phyloP scores from a whole-genome alignment of 2,113 vertebrate genomes.

The Vicugna pacos region DNA sequence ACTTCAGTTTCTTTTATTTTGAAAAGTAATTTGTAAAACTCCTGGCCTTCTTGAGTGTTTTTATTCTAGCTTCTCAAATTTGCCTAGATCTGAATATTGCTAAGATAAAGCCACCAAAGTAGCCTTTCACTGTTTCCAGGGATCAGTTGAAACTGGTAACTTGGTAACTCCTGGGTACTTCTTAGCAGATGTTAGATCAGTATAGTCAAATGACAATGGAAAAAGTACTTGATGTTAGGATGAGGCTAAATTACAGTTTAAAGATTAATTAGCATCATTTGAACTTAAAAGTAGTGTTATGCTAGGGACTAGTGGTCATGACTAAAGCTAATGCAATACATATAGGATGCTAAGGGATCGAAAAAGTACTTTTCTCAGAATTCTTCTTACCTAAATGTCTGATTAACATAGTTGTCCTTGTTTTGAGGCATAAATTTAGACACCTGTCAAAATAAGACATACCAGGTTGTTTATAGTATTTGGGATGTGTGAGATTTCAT shows the following conservation, averaged over 20 bases:
- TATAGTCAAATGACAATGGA: constrained; percentile 76
- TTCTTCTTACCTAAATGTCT: constrained; percentile 14
- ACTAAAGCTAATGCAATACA: constrained; percentile 11
- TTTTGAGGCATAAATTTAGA: constrained; percentile 39
- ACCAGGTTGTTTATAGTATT: neutral
- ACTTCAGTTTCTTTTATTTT: constrained; percentile 50
- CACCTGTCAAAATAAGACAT: neutral
- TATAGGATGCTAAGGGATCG: neutral
- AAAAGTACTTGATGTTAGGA: constrained; percentile 69
- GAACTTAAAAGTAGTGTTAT: constrained; percentile 43
- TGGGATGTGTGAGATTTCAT: constrained; percentile 56
- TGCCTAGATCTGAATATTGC: constrained; percentile 62
- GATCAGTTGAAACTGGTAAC: constrained; percentile 65
- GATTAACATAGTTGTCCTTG: neutral
- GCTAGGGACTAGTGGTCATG: constrained; percentile 1
- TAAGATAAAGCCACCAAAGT: constrained; percentile 58
- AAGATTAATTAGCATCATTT: constrained; percentile 63
- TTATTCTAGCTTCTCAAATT: constrained; percentile 62
- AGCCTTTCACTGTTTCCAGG: constrained; percentile 53
- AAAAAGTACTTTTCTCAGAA: constrained; percentile 17
- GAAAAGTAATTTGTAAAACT: constrained; percentile 63
- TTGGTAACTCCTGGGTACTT: constrained; percentile 23
- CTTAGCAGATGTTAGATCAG: constrained; percentile 51
- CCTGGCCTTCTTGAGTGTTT: neutral
- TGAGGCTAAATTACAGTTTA: constrained; percentile 63